Evolutionary conservation across 2,113 vertebrate species (phyloP).

Genomic region (Etia nguti): DNA sequence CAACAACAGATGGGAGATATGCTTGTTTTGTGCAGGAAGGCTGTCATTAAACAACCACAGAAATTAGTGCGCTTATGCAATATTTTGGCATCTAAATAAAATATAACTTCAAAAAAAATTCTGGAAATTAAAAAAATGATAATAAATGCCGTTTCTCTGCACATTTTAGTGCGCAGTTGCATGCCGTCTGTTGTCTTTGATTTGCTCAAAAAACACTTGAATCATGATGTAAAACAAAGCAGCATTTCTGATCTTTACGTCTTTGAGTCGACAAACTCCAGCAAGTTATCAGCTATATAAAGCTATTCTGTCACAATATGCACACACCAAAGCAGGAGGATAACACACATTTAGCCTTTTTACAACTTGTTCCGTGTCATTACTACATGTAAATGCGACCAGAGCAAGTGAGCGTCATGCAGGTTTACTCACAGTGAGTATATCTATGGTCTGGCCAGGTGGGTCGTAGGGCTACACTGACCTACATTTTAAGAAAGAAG

Average conservation of each 20-base stretch:
- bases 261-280: neutral
- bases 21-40: neutral
- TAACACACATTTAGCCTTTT: neutral
- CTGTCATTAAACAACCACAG: neutral
- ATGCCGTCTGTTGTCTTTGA: neutral
- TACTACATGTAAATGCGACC: neutral
- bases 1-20: neutral
- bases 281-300: no score
- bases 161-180: neutral
- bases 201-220: neutral
- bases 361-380: neutral
- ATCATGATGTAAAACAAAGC: neutral
- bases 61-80: neutral
- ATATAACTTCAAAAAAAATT: neutral
- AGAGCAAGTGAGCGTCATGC: neutral
- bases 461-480: neutral
- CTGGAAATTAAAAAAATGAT: neutral
- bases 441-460: neutral
- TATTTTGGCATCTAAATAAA: neutral
- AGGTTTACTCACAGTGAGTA: neutral
- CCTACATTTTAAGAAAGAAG: conserved; percentile 31
- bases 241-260: neutral
- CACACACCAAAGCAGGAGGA: neutral
- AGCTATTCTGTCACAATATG: neutral
- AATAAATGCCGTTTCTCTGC: neutral